Conservation (phyloP, 2,888 invertebrate species). For the Lampropteryx suffumata region DNA sequence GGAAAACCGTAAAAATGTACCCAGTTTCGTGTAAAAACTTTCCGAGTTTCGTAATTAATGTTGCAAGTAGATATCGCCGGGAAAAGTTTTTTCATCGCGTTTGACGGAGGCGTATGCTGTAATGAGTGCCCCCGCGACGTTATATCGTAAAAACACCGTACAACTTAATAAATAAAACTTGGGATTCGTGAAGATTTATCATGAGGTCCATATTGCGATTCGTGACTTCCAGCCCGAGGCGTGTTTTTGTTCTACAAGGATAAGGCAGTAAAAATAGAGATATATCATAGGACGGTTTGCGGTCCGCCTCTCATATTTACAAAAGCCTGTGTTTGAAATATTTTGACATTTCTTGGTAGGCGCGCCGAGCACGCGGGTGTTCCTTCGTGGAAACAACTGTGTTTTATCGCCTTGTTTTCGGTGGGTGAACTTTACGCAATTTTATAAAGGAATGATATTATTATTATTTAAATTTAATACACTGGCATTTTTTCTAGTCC, state of each 20-base stretch:
- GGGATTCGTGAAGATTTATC: conserved; percentile 79
- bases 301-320: conserved; percentile 61
- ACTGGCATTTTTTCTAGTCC: too few relatives aligned
- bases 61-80: conserved; percentile 72
- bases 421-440: conserved; percentile 2
- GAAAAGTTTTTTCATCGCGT: conserved; percentile 80
- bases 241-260: conserved; percentile 61
- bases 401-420: conserved; percentile 49
- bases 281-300: conserved; percentile 64
- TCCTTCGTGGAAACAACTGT: conserved; percentile 61
- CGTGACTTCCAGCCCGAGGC: conserved; percentile 58
- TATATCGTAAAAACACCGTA: conserved; percentile 77
- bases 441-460: neutral
- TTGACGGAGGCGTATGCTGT: conserved; percentile 56
- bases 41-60: conserved; percentile 76
- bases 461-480: too few relatives aligned
- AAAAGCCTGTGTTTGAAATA: conserved; percentile 66
- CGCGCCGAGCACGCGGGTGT: conserved; percentile 47
- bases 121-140: conserved; percentile 76
- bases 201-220: conserved; percentile 68
- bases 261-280: conserved; percentile 65
- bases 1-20: conserved; percentile 69
- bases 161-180: conserved; percentile 81
- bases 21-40: conserved; percentile 57
- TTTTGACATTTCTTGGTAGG: conserved; percentile 78